Percentiles rank a stretch among this genome's conserved stretches.
Conservation (phyloP, 2,888 invertebrate genomes). For the Drosophila fungiperda region DNA sequence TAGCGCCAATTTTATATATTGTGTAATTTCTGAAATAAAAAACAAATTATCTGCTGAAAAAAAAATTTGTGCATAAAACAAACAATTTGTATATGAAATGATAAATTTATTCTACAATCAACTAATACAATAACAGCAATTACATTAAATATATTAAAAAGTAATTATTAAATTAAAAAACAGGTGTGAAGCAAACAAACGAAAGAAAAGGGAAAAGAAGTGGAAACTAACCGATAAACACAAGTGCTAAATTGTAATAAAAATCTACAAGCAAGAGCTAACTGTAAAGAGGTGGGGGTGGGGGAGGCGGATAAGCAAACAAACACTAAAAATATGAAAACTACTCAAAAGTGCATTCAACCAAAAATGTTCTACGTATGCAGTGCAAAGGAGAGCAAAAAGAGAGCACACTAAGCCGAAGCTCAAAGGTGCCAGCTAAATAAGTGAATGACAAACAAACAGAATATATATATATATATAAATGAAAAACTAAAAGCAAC, state of each 20-base stretch:
- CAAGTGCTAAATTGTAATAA: not conserved
- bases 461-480: not conserved
- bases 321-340: constrained; percentile 17
- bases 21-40: constrained; percentile 41
- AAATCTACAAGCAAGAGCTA: constrained; percentile 1
- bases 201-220: not conserved
- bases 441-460: not conserved
- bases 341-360: constrained; percentile 77
- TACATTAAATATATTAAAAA: not conserved
- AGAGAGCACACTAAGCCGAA: constrained; percentile 18
- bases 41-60: not conserved
- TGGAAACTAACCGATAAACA: not conserved
- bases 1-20: constrained; percentile 11
- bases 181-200: constrained; percentile 1
- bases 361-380: constrained; percentile 57
- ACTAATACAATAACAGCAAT: not conserved
- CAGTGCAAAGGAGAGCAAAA: constrained; percentile 7
- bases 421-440: constrained; percentile 24
- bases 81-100: not conserved
- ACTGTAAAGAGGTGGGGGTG: not conserved
- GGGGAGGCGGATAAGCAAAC: not conserved
- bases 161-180: constrained; percentile 3
- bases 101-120: not conserved
- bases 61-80: not conserved
- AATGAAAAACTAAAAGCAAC: constrained; percentile 9